Conservation (phyloP, 2,888 invertebrate genomes). For the Operophtera brumata region DNA sequence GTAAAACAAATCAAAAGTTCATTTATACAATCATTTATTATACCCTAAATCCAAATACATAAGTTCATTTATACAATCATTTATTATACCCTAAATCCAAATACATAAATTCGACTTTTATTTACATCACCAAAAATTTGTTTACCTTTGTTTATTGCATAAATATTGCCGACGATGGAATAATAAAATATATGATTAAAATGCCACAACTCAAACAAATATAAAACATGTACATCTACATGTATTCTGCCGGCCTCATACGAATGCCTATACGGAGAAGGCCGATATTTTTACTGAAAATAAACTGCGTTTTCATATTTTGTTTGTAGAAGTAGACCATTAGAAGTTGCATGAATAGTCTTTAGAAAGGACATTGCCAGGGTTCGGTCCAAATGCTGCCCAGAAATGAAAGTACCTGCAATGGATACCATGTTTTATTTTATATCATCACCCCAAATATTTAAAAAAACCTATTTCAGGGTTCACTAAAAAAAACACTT, state of each 20-base stretch:
- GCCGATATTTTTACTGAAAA: not conserved
- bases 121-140: constrained; percentile 49
- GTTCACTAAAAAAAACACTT: too few species aligned
- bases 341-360: not conserved
- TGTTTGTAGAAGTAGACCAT: not conserved
- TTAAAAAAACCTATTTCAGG: too few species aligned
- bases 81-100: constrained; percentile 35
- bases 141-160: constrained; percentile 17
- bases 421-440: too few species aligned
- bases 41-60: constrained; percentile 37
- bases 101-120: constrained; percentile 53
- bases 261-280: too few species aligned
- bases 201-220: not conserved
- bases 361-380: too few species aligned
- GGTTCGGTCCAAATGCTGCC: too few species aligned
- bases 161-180: not conserved
- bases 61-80: constrained; percentile 52
- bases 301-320: not conserved
- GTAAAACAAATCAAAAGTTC: constrained; percentile 43
- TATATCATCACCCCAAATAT: too few species aligned
- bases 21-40: constrained; percentile 39
- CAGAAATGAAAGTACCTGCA: too few species aligned
- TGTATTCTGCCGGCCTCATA: not conserved
- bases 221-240: not conserved
- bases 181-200: not conserved